A percentile compares a stretch with the other conserved stretches of the same genome.
Conservation (phyloP, 2,797 vertebrate species). For the Parauchenoglanis ngamensis region DNA sequence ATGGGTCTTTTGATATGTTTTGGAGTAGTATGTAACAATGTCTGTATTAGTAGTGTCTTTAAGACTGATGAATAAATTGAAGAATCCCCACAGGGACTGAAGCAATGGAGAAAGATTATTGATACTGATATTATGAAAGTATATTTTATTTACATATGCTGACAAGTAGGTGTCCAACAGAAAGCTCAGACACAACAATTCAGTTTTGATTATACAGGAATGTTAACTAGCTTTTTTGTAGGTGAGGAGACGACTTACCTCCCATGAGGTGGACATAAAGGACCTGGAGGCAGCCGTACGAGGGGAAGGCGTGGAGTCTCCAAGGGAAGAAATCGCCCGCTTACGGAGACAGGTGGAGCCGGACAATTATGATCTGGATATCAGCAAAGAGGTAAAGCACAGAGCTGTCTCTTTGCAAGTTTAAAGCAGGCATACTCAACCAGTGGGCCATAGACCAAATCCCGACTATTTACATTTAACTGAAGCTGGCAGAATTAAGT, state of each 20-base stretch:
- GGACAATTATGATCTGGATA: conserved; percentile 80
- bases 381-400: conserved; percentile 80
- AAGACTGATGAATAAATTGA: not conserved
- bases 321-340: conserved; percentile 89
- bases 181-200: not conserved
- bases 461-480: not conserved
- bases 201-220: not conserved
- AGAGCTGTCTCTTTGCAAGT: not conserved
- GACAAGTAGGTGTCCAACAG: not conserved
- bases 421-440: not conserved
- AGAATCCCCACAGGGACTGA: not conserved
- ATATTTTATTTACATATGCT: not conserved
- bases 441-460: not conserved
- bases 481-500: not conserved
- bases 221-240: conserved; percentile 56
- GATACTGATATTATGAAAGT: not conserved
- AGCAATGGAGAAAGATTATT: not conserved
- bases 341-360: conserved; percentile 85
- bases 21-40: not conserved
- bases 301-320: conserved; percentile 85
- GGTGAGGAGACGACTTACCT: conserved; percentile 88
- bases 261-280: conserved; percentile 94
- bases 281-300: conserved; percentile 88
- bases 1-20: not conserved
- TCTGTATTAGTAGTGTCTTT: not conserved